phyloP scores from a whole-genome alignment of 2,113 vertebrate genomes.

The Gallinago media region DNA sequence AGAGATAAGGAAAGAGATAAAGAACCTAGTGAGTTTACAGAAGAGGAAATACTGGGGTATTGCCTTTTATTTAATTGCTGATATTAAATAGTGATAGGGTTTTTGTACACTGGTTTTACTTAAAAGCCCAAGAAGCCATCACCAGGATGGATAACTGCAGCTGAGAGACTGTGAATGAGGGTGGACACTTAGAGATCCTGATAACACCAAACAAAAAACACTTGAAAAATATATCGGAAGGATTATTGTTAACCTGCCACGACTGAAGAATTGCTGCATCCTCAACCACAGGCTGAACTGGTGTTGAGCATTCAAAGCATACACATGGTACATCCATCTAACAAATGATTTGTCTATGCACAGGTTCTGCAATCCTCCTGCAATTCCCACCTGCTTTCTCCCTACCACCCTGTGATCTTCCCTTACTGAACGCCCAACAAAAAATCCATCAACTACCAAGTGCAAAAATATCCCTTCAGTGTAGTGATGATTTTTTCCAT shows the following conservation, averaged over 20 bases:
- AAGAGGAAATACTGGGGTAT: not conserved
- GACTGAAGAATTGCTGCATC: not conserved
- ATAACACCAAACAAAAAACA: not conserved
- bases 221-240: not conserved
- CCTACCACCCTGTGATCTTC: not conserved
- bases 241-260: not conserved
- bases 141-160: not conserved
- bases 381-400: not conserved
- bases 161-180: not conserved
- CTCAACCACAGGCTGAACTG: not conserved
- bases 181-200: not conserved
- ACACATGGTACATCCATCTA: accelerated
- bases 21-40: not conserved
- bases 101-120: not conserved
- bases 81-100: not conserved
- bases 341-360: not conserved
- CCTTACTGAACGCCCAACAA: not conserved
- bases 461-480: not conserved
- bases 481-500: not conserved
- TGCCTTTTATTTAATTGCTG: not conserved
- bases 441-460: not conserved
- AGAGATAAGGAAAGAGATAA: not conserved
- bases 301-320: not conserved
- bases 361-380: not conserved
- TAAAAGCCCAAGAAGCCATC: not conserved